Percentiles rank a stretch among this genome's conserved stretches.
Conservation (phyloP, 2,113 vertebrate genomes). For the Odocoileus virginianus region DNA sequence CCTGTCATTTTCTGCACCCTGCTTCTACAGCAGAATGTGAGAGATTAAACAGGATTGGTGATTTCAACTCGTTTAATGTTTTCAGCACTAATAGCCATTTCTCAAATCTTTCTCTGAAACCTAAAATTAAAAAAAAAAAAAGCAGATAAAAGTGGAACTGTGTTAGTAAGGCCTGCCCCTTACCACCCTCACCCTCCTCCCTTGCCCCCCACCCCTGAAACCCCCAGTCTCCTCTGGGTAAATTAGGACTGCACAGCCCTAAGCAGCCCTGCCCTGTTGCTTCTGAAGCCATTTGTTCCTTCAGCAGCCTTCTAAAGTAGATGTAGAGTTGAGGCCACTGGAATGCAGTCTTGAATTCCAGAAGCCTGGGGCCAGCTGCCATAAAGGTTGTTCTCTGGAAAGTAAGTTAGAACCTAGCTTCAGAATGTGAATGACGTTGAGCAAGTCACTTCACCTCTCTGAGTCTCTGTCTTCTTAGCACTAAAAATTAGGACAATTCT, state of each 20-base stretch:
- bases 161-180: neutral
- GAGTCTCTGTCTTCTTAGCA: neutral
- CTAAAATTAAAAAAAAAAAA: neutral
- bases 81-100: neutral
- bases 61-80: neutral
- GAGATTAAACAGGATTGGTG: neutral
- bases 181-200: neutral
- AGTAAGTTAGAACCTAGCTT: neutral
- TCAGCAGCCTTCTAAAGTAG: neutral
- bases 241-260: neutral
- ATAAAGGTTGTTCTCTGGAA: neutral
- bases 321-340: neutral
- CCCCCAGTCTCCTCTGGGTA: neutral
- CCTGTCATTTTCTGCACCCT: neutral
- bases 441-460: neutral
- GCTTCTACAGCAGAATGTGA: neutral
- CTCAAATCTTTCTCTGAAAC: neutral
- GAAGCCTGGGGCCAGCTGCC: neutral
- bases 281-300: neutral
- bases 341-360: constrained; percentile 37
- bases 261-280: neutral
- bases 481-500: neutral
- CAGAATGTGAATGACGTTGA: neutral
- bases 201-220: too few species aligned
- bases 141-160: neutral